Percentiles rank a stretch among this genome's conserved stretches.
Evolutionary conservation across 2,888 invertebrate genomes (phyloP).

Genomic region (Sericinus montela): DNA sequence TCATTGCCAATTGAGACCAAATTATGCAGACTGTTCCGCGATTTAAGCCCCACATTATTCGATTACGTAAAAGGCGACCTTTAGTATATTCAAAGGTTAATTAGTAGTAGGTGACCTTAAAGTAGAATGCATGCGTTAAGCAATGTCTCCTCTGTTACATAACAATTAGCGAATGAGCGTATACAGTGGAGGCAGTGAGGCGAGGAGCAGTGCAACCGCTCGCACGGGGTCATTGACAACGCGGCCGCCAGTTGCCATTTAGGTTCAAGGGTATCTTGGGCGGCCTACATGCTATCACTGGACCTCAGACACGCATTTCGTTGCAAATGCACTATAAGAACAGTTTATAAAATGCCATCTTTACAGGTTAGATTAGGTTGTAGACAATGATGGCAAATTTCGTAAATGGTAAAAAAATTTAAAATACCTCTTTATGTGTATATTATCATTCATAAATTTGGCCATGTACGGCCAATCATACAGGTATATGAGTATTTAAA

Average conservation of each 20-base stretch:
- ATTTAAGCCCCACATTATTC: constrained; percentile 1
- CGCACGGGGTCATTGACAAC: constrained; percentile 81
- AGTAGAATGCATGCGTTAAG: constrained; percentile 48
- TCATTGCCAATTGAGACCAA: constrained; percentile 16
- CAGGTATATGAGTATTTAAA: too few species aligned
- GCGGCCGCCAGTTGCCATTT: constrained; percentile 79
- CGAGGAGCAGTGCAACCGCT: constrained; percentile 66
- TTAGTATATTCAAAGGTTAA: neutral
- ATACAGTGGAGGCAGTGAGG: constrained; percentile 26
- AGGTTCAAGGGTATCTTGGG: constrained; percentile 76
- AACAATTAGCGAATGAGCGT: constrained; percentile 62
- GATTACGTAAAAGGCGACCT: neutral
- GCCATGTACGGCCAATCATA: too few species aligned
- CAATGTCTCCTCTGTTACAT: constrained; percentile 66
- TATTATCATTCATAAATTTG: too few species aligned
- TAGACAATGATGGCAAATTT: too few species aligned
- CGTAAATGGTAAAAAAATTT: too few species aligned
- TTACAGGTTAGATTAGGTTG: too few species aligned
- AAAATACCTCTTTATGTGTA: too few species aligned
- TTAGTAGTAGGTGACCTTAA: constrained; percentile 9
- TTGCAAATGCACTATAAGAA: too few species aligned
- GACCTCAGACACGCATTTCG: neutral
- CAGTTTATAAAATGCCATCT: too few species aligned
- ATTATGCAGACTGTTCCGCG: constrained; percentile 2
- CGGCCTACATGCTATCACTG: constrained; percentile 52